These are phyloP conservation scores for Hydropsyche betteni DNA, from an alignment of 2,888 invertebrate genomes.

Conservation along the genomic window DNA sequence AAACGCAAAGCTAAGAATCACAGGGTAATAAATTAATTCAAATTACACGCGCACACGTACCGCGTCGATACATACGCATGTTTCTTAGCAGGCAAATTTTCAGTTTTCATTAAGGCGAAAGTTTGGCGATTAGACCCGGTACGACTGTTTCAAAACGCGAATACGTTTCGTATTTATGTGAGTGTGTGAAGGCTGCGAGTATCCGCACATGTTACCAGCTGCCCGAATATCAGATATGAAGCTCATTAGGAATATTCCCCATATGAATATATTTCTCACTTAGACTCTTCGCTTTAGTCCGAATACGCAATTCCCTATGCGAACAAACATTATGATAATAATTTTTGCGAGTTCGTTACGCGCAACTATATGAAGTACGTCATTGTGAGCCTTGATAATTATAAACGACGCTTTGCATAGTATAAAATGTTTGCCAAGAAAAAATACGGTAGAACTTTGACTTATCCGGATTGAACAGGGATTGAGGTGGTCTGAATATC, in stretches of 20 bases:
- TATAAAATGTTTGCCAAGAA: too few relatives aligned
- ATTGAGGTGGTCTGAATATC: too few relatives aligned
- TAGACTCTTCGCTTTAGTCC: slow-evolving; percentile 21
- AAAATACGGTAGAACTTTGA: too few relatives aligned
- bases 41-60: not conserved
- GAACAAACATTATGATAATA: too few relatives aligned
- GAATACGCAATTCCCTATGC: too few relatives aligned
- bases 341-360: too few relatives aligned
- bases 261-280: slow-evolving; percentile 20
- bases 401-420: too few relatives aligned
- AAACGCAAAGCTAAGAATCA: too few relatives aligned
- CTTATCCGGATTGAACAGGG: too few relatives aligned
- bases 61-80: slow-evolving; percentile 21
- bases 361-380: too few relatives aligned
- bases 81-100: slow-evolving; percentile 26
- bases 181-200: not conserved
- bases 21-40: too few relatives aligned
- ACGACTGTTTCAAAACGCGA: slow-evolving; percentile 22
- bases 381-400: too few relatives aligned
- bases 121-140: slow-evolving; percentile 21
- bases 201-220: slow-evolving; percentile 20
- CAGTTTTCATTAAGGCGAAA: slow-evolving; percentile 29
- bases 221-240: slow-evolving; percentile 21
- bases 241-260: slow-evolving; percentile 30
- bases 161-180: not conserved